phyloP scores from a whole-genome alignment of 2,113 vertebrate genomes.

The Daphoenositta chrysoptera region DNA sequence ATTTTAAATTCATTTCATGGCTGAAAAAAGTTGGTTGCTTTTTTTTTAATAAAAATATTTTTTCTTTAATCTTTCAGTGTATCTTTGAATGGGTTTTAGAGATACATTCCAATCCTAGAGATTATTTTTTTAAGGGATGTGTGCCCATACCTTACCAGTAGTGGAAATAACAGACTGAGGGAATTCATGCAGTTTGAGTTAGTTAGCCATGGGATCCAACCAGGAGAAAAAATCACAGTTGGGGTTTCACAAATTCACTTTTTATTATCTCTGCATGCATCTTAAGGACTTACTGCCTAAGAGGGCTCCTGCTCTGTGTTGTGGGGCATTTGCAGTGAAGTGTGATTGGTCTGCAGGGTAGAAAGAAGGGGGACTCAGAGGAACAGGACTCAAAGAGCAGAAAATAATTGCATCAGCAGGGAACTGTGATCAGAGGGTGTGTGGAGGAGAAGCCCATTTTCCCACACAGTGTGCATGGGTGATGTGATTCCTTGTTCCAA shows the following conservation, averaged over 20 bases:
- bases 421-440: accelerated
- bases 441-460: not conserved
- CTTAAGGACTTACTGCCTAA: not conserved
- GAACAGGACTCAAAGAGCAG: not conserved
- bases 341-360: not conserved
- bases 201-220: not conserved
- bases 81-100: not conserved
- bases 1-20: not conserved
- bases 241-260: not conserved
- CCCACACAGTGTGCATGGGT: not conserved
- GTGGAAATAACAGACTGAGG: not conserved
- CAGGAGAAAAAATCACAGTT: not conserved
- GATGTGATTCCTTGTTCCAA: not conserved
- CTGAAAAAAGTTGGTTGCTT: not conserved
- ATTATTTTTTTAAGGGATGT: not conserved
- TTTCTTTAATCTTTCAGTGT: not conserved
- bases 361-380: not conserved
- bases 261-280: not conserved
- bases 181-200: not conserved
- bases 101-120: not conserved
- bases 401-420: not conserved
- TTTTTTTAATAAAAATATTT: not conserved
- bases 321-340: not conserved
- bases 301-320: not conserved
- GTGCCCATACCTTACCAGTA: not conserved